Conservation (phyloP, 2,113 vertebrate genomes). For the Phaetusa simplex region DNA sequence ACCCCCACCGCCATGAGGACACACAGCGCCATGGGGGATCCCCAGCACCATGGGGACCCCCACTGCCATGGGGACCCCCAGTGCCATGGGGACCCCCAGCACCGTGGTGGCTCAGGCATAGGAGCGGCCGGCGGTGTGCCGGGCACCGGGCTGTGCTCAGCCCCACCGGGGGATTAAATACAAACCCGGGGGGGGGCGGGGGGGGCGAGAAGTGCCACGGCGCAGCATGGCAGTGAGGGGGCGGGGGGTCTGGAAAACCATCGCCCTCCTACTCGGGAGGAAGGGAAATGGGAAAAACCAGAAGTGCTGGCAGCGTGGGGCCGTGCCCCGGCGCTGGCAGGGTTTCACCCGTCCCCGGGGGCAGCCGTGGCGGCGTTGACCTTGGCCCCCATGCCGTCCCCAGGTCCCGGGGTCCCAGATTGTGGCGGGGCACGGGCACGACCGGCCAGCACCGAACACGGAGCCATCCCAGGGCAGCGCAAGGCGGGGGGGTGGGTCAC, state of each 20-base stretch:
- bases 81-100: neutral
- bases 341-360: neutral
- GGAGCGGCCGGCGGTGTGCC: neutral
- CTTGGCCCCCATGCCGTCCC: fast-evolving
- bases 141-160: neutral
- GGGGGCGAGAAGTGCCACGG: neutral
- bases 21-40: too few relatives aligned
- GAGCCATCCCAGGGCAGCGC: neutral
- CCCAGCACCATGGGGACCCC: too few relatives aligned
- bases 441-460: fast-evolving
- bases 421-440: fast-evolving
- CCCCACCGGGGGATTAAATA: neutral
- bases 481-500: too few relatives aligned
- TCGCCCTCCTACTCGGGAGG: neutral
- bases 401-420: fast-evolving
- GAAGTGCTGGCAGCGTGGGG: neutral
- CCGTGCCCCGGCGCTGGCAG: fast-evolving
- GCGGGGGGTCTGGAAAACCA: neutral
- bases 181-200: neutral
- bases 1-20: too few relatives aligned
- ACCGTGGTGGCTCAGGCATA: neutral
- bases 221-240: too few relatives aligned
- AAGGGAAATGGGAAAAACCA: neutral
- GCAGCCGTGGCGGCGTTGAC: neutral
- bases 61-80: too few relatives aligned